These are phyloP conservation scores for Bradypus variegatus DNA, from an alignment of 2,797 vertebrate species.

Conservation along the genomic window DNA sequence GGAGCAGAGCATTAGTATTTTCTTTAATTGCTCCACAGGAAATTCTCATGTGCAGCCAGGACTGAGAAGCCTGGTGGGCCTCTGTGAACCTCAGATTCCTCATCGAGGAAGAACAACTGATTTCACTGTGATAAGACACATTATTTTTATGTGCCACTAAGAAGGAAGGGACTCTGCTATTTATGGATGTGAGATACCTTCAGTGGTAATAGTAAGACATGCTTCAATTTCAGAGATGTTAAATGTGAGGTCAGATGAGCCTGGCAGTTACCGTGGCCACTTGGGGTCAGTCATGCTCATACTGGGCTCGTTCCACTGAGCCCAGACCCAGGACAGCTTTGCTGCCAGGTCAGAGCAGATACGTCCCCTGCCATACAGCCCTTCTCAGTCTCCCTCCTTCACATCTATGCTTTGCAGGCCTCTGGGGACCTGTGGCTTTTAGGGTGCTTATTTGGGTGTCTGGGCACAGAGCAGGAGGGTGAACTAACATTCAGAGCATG, in stretches of 20 bases:
- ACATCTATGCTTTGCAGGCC: not conserved
- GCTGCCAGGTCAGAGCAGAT: no score
- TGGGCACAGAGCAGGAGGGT: not conserved
- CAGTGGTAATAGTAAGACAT: not conserved
- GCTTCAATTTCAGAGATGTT: not conserved
- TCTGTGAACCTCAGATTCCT: not conserved
- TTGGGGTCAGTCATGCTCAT: not conserved
- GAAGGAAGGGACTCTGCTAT: not conserved
- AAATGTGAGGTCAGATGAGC: not conserved
- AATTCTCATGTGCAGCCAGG: not conserved
- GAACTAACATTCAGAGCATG: not conserved
- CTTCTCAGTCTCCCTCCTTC: not conserved
- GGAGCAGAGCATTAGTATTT: not conserved
- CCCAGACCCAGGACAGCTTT: not conserved
- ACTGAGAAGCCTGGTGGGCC: not conserved
- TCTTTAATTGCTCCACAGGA: not conserved
- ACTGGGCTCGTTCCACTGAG: not conserved
- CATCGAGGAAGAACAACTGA: not conserved
- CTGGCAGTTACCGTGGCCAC: not conserved
- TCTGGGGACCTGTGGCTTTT: not conserved
- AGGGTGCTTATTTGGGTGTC: not conserved
- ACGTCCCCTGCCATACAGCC: not conserved
- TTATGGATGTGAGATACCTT: not conserved
- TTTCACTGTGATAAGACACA: not conserved
- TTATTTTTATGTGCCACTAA: not conserved